These are phyloP conservation scores for Ethmia dodecea DNA, from an alignment of 2,888 invertebrate species.

Conservation along the genomic window DNA sequence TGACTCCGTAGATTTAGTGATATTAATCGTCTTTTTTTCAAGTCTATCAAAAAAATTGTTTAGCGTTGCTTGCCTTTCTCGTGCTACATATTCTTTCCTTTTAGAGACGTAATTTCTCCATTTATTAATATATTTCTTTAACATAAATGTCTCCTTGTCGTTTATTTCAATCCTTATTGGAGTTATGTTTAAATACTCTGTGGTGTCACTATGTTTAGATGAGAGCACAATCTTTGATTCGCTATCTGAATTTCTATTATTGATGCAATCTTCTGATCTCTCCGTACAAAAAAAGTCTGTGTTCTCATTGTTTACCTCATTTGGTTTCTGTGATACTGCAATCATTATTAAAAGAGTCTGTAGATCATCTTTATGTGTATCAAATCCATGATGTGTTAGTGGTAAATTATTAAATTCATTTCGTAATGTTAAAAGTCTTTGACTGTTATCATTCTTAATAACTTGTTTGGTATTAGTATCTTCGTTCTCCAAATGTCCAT, in stretches of 20 bases:
- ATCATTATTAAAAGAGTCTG: conserved; percentile 57
- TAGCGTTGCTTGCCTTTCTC: conserved; percentile 46
- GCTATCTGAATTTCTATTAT: background rate
- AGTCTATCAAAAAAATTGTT: conserved; percentile 59
- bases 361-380: conserved; percentile 33
- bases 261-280: background rate
- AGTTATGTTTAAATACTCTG: conserved; percentile 38
- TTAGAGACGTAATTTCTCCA: conserved; percentile 47
- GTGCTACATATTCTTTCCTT: conserved; percentile 36
- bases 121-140: conserved; percentile 47
- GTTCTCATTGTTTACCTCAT: conserved; percentile 18
- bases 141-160: conserved; percentile 30
- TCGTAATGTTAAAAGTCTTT: background rate
- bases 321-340: conserved; percentile 41
- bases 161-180: conserved; percentile 39
- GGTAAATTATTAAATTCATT: too few species aligned
- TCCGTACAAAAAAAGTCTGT: too few species aligned
- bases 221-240: conserved; percentile 9
- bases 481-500: background rate
- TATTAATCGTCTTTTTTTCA: conserved; percentile 44
- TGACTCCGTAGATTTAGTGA: conserved; percentile 27
- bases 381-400: too few species aligned
- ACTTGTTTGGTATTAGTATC: background rate
- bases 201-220: conserved; percentile 10
- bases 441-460: background rate